phyloP scores from a whole-genome alignment of 2,113 vertebrate species.

The Etheostoma cragini region DNA sequence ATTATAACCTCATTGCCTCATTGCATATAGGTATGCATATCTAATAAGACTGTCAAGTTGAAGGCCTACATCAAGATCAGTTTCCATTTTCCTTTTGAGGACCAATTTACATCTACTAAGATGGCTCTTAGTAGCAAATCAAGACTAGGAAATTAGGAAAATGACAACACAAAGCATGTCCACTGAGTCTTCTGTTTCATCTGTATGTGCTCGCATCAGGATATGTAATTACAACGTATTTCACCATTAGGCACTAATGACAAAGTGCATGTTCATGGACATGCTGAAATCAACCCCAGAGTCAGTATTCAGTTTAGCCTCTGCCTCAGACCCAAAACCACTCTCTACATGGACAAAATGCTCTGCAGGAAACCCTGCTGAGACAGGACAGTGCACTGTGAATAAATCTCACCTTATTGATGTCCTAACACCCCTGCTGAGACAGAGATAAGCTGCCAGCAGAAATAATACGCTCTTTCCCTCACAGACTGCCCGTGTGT shows the following conservation, averaged over 20 bases:
- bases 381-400: slow-evolving; percentile 7
- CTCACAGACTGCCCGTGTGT: slow-evolving; percentile 11
- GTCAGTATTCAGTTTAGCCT: not conserved
- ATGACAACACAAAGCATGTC: not conserved
- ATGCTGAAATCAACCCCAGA: not conserved
- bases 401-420: slow-evolving; percentile 34
- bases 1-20: too few relatives aligned
- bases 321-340: slow-evolving; percentile 3
- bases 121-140: not conserved
- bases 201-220: slow-evolving; percentile 2
- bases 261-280: not conserved
- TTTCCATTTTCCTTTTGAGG: not conserved
- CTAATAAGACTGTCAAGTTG: not conserved
- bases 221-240: not conserved
- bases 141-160: not conserved
- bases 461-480: slow-evolving; percentile 23
- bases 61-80: not conserved
- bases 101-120: not conserved
- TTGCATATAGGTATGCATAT: not conserved
- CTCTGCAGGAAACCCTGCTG: slow-evolving; percentile 1
- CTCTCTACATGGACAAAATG: not conserved
- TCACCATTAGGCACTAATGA: not conserved
- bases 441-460: slow-evolving; percentile 35
- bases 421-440: slow-evolving; percentile 29
- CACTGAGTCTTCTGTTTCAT: not conserved